Percentiles rank a stretch among this genome's conserved stretches.
Conservation (phyloP, 2,888 invertebrate species). For the Pinctada fucata region DNA sequence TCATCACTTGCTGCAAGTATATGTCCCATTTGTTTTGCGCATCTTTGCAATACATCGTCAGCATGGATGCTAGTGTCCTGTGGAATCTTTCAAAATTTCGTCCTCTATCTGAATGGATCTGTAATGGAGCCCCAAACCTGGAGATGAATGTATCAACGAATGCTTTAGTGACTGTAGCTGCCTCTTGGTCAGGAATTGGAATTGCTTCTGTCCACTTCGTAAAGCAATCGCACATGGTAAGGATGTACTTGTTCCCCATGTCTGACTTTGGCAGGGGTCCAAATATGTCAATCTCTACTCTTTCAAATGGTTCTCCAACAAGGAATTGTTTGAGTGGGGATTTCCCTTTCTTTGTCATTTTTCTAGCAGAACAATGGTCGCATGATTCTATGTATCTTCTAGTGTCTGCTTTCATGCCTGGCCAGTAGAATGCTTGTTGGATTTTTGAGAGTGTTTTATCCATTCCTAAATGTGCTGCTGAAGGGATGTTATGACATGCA, state of each 20-base stretch:
- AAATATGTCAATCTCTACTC: constrained; percentile 49
- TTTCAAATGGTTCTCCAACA: constrained; percentile 50
- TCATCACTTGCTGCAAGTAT: constrained; percentile 42
- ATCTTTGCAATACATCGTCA: constrained; percentile 52
- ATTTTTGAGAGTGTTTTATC: constrained; percentile 45
- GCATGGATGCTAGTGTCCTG: constrained; percentile 51
- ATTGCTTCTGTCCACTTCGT: constrained; percentile 47
- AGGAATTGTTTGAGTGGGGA: constrained; percentile 31
- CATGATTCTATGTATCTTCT: no score
- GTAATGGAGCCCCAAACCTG: constrained; percentile 42
- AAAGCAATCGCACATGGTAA: constrained; percentile 38
- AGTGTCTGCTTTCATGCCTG: constrained; percentile 37
- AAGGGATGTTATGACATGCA: constrained; percentile 33
- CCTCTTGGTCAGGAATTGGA: constrained; percentile 44
- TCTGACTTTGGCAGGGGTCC: constrained; percentile 41
- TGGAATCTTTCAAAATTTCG: constrained; percentile 35
- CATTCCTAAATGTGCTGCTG: constrained; percentile 50
- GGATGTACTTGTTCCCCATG: constrained; percentile 44
- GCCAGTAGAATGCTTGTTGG: constrained; percentile 48
- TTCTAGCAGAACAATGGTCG: constrained; percentile 38
- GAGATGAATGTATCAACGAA: constrained; percentile 47
- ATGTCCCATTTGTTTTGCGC: constrained; percentile 60
- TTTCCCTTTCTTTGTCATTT: constrained; percentile 14
- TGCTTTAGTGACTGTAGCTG: constrained; percentile 40
- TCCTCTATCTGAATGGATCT: constrained; percentile 48